A percentile compares a stretch with the other conserved stretches of the same genome.
Evolutionary conservation across 2,888 invertebrate species (phyloP).

Genomic region (Epinotia demarniana): DNA sequence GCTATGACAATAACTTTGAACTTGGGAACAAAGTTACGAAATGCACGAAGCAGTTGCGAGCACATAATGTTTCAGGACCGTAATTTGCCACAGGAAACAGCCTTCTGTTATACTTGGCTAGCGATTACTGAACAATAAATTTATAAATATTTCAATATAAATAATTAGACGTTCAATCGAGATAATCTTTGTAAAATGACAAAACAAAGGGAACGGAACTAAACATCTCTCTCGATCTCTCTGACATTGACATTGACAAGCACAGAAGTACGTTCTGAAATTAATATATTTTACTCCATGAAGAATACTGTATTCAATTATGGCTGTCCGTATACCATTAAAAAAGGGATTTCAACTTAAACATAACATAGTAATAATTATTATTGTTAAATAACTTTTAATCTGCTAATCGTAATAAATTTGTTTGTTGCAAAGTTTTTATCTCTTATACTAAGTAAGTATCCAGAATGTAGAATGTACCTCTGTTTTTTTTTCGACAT

Average conservation of each 20-base stretch:
- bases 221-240: background rate
- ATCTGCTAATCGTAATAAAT: too few relatives aligned
- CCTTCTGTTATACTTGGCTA: constrained; percentile 16
- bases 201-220: constrained; percentile 9
- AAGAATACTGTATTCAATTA: background rate
- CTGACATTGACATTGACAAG: constrained; percentile 10
- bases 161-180: constrained; percentile 1
- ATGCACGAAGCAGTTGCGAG: constrained; percentile 18
- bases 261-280: background rate
- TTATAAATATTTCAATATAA: constrained; percentile 8
- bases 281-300: background rate
- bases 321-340: background rate
- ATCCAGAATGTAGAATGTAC: background rate
- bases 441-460: too few relatives aligned
- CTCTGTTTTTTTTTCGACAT: background rate
- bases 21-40: constrained; percentile 29
- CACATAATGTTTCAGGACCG: constrained; percentile 36
- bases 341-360: background rate
- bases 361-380: too few relatives aligned
- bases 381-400: too few relatives aligned
- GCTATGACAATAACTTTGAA: constrained; percentile 28
- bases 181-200: background rate
- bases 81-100: background rate
- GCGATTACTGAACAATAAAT: constrained; percentile 20
- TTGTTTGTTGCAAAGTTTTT: too few relatives aligned